phyloP scores from a whole-genome alignment of 2,113 vertebrate species.

The Microtus pennsylvanicus region DNA sequence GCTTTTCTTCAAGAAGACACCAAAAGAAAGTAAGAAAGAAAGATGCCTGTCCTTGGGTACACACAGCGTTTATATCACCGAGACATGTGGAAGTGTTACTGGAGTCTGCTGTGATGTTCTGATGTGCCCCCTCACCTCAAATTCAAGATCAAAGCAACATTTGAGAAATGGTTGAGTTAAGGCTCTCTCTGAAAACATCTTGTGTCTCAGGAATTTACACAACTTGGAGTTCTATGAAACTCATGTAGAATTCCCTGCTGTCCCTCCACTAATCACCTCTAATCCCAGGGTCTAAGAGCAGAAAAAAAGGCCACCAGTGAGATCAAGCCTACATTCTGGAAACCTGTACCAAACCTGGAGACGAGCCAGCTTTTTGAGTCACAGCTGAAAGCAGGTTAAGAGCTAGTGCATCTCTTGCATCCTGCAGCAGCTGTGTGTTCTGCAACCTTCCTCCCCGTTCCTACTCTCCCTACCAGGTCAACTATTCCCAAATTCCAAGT shows the following conservation, averaged over 20 bases:
- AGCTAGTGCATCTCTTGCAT: background rate
- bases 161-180: constrained; percentile 1
- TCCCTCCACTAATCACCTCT: background rate
- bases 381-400: background rate
- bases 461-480: background rate
- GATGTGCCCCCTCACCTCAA: background rate
- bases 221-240: constrained; percentile 19
- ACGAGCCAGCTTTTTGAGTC: background rate
- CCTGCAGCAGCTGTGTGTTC: background rate
- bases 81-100: background rate
- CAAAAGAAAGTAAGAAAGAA: background rate
- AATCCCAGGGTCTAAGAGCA: background rate
- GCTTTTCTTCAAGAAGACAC: constrained; percentile 12
- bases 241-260: background rate
- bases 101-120: background rate
- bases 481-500: background rate
- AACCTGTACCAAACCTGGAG: background rate
- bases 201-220: background rate
- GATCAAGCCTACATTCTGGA: background rate
- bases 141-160: background rate
- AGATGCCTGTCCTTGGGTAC: background rate
- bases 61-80: background rate
- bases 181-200: constrained; percentile 21
- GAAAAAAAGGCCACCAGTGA: background rate
- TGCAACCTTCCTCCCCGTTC: background rate